Base-by-base conservation (phyloP, 2,113 vertebrate species). In the Colossoma macropomum region DNA sequence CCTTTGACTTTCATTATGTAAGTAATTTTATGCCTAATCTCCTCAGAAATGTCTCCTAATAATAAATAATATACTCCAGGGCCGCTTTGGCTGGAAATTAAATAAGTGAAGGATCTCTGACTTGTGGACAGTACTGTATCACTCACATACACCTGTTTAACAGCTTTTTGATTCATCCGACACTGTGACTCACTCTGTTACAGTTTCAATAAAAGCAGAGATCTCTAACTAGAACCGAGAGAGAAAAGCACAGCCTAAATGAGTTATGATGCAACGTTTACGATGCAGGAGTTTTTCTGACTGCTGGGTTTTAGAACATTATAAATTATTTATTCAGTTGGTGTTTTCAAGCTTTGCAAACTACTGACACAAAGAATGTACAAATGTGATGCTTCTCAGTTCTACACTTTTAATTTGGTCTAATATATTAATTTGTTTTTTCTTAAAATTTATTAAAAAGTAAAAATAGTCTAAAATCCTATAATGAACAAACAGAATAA, bases 321-420 rank as follows among this genome's bases (percentile, higher is more conserved):
- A 89, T 87, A 63, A 89, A 87, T 88, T 89, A 88, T 87, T 85
- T 74, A 87, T 85, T 75, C 27, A 77, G 41, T 77, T 83, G 71
- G 77, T 41, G 73, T 87, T 77, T 81, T 80, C 69, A 74, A 60
- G 84, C 56, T 28, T 77, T 78, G 27, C 68, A 4, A 21, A 41
- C 19, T 27, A 59, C 4, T n/a, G 28, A 56, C 30, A 56, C 6
- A 27, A 27, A 6, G 7, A 19, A 28, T 34, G 25, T 21, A 6
- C n/a, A 21, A 41, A 52, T 16, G 30, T 11, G 7, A 70, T 59
- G 12, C 19, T 45, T 1, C 17, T 28, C 34, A 71, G n/a, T 10
- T 60, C 1, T 6, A 27, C 19, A 27, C 23, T 23, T 23, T 0
- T 1, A 8, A 2, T 56, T 23, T 56, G 19, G 52, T 54, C 30